phyloP scores from a whole-genome alignment of 1,140 invertebrate genomes.

The Drosophila persimilis region DNA sequence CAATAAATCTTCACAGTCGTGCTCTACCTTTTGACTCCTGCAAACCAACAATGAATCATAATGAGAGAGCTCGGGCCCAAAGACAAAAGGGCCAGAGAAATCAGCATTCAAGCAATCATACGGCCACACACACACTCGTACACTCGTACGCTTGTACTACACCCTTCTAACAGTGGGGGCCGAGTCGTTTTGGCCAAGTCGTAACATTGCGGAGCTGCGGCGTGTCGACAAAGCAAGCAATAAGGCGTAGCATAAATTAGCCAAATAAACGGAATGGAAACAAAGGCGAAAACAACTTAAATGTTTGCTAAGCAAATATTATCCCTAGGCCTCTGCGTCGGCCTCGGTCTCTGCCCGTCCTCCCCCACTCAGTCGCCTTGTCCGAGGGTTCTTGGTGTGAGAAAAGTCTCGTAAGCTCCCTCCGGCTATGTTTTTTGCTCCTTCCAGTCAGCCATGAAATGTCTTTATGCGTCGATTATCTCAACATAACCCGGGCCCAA shows the following conservation, averaged over 20 bases:
- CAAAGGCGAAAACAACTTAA: slow-evolving; percentile 68
- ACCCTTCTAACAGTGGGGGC: not conserved
- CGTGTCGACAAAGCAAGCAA: slow-evolving; percentile 73
- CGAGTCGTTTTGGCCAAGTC: slow-evolving; percentile 51
- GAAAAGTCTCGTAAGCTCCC: slow-evolving; percentile 9
- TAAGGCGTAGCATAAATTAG: slow-evolving; percentile 79
- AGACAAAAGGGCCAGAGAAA: slow-evolving; percentile 40
- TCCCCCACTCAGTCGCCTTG: not conserved
- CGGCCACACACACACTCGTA: slow-evolving; percentile 16
- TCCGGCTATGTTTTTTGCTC: slow-evolving; percentile 29
- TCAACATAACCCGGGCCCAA: slow-evolving; percentile 61
- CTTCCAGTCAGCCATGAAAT: slow-evolving; percentile 58
- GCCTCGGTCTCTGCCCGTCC: not conserved
- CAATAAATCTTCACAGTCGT: slow-evolving; percentile 71
- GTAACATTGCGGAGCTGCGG: slow-evolving; percentile 56
- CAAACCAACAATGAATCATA: slow-evolving; percentile 69
- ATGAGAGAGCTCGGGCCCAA: slow-evolving; percentile 43
- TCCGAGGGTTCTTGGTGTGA: not conserved
- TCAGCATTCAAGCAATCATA: slow-evolving; percentile 41
- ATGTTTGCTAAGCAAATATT: slow-evolving; percentile 77
- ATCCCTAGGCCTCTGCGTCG: not conserved
- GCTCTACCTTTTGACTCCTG: slow-evolving; percentile 65
- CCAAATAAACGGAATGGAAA: slow-evolving; percentile 65
- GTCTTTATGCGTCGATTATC: slow-evolving; percentile 79
- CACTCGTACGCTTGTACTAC: not conserved